Percentiles rank a stretch among this genome's conserved stretches.
These are phyloP conservation scores for Cinara cedri DNA, from an alignment of 2,888 invertebrate genomes.

Conservation along the genomic window DNA sequence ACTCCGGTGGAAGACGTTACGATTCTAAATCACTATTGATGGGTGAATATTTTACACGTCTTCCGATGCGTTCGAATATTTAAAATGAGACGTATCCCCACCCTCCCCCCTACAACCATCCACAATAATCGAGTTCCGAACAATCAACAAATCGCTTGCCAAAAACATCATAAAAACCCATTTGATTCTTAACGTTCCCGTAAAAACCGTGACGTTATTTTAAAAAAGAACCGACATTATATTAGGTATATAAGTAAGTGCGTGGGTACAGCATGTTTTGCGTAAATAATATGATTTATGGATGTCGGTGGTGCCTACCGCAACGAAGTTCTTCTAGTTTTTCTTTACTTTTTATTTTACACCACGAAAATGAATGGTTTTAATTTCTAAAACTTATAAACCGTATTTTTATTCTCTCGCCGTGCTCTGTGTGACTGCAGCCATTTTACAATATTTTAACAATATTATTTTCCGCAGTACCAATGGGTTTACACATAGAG, in stretches of 20 bases:
- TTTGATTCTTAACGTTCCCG: neutral
- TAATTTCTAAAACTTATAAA: neutral
- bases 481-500: too few species aligned
- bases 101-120: too few species aligned
- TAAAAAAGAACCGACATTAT: neutral
- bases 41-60: neutral
- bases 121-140: neutral
- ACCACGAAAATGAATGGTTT: neutral
- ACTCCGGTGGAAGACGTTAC: neutral
- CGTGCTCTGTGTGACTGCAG: too few species aligned
- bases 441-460: too few species aligned
- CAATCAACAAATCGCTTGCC: slow-evolving; percentile 4
- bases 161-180: neutral
- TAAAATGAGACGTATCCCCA: neutral
- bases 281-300: neutral
- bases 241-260: too few species aligned
- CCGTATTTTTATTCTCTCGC: too few species aligned
- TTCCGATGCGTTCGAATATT: neutral
- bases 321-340: neutral
- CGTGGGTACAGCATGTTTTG: neutral
- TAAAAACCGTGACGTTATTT: neutral
- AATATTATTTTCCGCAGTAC: too few species aligned
- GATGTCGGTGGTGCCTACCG: too few species aligned
- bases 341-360: neutral
- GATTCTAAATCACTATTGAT: neutral